These are phyloP conservation scores for Galagoides demidoff DNA, from an alignment of 2,797 vertebrate genomes.

Conservation along the genomic window DNA sequence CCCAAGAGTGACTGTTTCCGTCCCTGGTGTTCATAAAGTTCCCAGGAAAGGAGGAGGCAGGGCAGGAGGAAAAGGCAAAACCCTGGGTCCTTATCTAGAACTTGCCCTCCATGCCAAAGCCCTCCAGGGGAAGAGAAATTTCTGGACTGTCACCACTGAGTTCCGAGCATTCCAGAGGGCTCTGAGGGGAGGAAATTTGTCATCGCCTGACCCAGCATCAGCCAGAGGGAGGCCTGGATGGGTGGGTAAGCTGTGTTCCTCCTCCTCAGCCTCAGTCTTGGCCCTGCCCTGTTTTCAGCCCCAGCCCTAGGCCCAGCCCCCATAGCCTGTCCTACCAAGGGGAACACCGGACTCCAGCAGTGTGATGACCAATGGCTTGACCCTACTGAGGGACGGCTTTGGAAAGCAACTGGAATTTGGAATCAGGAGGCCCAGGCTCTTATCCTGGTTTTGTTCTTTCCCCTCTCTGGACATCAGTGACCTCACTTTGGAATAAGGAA, in stretches of 20 bases:
- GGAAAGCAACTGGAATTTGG: neutral
- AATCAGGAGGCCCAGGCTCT: neutral
- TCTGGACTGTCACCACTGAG: conserved; percentile 62
- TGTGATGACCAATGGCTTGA: neutral
- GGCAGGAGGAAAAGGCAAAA: conserved; percentile 15
- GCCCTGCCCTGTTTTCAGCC: neutral
- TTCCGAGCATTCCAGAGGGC: conserved; percentile 78
- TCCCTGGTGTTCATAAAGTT: neutral
- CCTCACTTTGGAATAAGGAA: neutral
- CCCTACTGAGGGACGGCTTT: neutral
- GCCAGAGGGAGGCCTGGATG: neutral
- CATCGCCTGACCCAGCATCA: conserved; percentile 4
- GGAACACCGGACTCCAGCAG: no score
- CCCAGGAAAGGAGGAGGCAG: conserved; percentile 28
- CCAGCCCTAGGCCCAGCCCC: neutral
- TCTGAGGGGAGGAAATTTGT: conserved; percentile 59
- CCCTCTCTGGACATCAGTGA: neutral
- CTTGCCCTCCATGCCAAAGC: neutral
- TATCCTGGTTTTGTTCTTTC: neutral
- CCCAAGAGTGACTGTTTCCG: neutral
- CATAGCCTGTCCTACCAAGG: neutral
- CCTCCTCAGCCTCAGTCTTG: neutral
- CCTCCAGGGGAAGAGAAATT: conserved; percentile 62
- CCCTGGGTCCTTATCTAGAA: conserved; percentile 67
- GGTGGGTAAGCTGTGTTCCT: neutral